A percentile compares a stretch with the other conserved stretches of the same genome.
Evolutionary conservation across 2,797 vertebrate genomes (phyloP).

Genomic region (Luscinia luscinia): DNA sequence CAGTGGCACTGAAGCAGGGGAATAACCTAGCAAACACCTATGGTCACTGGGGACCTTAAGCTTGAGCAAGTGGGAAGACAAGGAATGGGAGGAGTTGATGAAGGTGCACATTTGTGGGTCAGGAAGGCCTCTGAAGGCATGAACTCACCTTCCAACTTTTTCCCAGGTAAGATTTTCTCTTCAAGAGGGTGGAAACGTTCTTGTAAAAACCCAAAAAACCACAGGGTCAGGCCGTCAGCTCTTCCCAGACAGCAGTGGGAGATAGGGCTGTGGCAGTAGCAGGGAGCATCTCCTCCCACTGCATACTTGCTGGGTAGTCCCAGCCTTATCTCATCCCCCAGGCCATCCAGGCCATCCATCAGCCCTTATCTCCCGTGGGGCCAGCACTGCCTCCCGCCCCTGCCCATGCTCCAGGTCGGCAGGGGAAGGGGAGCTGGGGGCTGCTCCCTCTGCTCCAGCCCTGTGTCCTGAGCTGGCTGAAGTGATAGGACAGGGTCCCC

Average conservation of each 20-base stretch:
- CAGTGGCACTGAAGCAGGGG: not conserved
- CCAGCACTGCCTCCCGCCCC: rapidly evolving
- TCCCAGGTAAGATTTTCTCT: not conserved
- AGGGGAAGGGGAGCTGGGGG: not conserved
- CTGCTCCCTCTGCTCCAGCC: rapidly evolving
- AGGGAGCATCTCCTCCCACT: slow-evolving; percentile 5
- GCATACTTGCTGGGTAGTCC: not conserved
- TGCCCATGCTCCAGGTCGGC: rapidly evolving
- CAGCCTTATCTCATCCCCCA: not conserved
- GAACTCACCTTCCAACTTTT: not conserved
- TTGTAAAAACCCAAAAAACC: not conserved
- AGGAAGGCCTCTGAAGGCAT: not conserved
- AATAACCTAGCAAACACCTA: not conserved
- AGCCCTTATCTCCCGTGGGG: not conserved
- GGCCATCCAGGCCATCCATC: not conserved
- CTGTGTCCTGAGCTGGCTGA: rapidly evolving
- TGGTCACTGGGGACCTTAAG: rapidly evolving
- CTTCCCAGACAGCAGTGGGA: not conserved
- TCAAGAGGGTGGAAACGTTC: not conserved
- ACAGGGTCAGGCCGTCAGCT: not conserved
- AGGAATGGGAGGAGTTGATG: not conserved
- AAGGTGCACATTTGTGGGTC: not conserved
- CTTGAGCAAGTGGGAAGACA: not conserved
- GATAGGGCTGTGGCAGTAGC: not conserved
- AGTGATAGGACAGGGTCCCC: not conserved